Percentiles rank a stretch among this genome's conserved stretches.
Conservation (phyloP, 2,888 invertebrate genomes). For the Phymatocera aterrima region DNA sequence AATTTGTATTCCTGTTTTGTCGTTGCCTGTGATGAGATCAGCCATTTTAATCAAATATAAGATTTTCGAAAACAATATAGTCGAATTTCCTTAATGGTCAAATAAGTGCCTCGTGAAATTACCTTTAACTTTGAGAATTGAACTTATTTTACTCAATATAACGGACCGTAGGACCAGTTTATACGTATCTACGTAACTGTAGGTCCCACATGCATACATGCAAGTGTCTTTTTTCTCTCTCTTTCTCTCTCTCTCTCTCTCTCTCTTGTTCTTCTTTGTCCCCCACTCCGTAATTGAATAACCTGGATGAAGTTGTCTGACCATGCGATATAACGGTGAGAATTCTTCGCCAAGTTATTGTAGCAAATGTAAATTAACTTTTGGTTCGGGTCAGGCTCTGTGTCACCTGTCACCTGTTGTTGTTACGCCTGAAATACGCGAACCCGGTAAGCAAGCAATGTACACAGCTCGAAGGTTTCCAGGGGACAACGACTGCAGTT, state of each 20-base stretch:
- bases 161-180: too few relatives aligned
- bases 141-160: too few relatives aligned
- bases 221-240: background rate
- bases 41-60: too few relatives aligned
- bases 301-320: background rate
- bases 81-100: too few relatives aligned
- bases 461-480: background rate
- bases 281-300: background rate
- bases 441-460: background rate
- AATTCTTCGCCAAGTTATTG: constrained; percentile 1
- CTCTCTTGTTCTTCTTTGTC: background rate
- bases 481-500: background rate
- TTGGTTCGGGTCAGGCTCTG: background rate
- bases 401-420: constrained; percentile 13
- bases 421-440: background rate
- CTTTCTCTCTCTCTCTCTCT: background rate
- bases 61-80: too few relatives aligned
- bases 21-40: too few relatives aligned
- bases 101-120: too few relatives aligned
- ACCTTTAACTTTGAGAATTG: too few relatives aligned
- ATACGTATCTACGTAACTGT: background rate
- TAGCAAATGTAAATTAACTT: background rate
- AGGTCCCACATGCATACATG: too few relatives aligned
- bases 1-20: too few relatives aligned
- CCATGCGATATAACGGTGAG: constrained; percentile 8